Percentiles rank a stretch among this genome's conserved stretches.
phyloP scores from a whole-genome alignment of 2,888 invertebrate species.

The Eudemis profundana region DNA sequence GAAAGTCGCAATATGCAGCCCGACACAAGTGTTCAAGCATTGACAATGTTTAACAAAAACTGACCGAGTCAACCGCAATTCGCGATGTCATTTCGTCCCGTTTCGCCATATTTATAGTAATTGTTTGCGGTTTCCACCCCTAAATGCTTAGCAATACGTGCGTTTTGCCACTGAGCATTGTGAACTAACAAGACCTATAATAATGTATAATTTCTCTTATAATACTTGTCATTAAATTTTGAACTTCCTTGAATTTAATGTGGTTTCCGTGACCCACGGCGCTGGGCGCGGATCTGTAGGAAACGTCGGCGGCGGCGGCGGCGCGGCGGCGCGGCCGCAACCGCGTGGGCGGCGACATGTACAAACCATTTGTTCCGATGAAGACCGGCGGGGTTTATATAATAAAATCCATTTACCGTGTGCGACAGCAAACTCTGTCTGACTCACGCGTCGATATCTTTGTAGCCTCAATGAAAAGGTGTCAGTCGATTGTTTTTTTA shows the following conservation, averaged over 20 bases:
- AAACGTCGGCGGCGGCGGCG: neutral
- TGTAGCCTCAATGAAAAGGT: conserved; percentile 39
- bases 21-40: neutral
- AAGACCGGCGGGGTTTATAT: conserved; percentile 72
- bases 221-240: conserved; percentile 49
- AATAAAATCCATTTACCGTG: conserved; percentile 82
- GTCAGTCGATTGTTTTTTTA: conserved; percentile 29
- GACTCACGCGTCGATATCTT: conserved; percentile 50
- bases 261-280: conserved; percentile 59
- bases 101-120: conserved; percentile 65
- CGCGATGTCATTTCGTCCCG: conserved; percentile 63
- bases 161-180: conserved; percentile 58
- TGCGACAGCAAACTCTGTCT: conserved; percentile 63
- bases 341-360: conserved; percentile 74
- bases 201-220: conserved; percentile 62
- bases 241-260: conserved; percentile 56
- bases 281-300: conserved; percentile 5
- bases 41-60: conserved; percentile 54
- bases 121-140: conserved; percentile 71
- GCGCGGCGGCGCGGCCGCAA: conserved; percentile 28
- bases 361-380: conserved; percentile 79
- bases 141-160: conserved; percentile 69
- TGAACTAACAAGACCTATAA: conserved; percentile 66
- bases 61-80: conserved; percentile 63
- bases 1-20: neutral